These are phyloP conservation scores for Erithacus rubecula DNA, from an alignment of 2,797 vertebrate species.

Conservation along the genomic window DNA sequence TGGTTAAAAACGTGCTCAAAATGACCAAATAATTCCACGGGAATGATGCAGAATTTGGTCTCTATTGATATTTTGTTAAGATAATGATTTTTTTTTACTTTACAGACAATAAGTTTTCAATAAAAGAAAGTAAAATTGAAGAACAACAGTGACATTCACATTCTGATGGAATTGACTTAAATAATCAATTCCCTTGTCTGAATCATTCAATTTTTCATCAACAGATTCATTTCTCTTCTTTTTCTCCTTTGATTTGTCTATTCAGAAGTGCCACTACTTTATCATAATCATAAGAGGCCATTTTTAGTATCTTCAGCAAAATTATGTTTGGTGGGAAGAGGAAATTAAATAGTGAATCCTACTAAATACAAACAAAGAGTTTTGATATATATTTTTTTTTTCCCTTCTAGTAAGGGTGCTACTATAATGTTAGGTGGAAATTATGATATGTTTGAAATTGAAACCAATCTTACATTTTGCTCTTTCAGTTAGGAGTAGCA, in stretches of 20 bases:
- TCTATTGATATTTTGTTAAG: slow-evolving; percentile 2
- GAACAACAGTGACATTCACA: slow-evolving; percentile 22
- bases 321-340: neutral
- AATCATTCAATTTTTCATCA: slow-evolving; percentile 46
- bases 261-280: slow-evolving; percentile 30
- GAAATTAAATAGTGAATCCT: slow-evolving; percentile 20
- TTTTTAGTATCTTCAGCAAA: slow-evolving; percentile 39
- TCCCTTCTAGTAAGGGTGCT: neutral
- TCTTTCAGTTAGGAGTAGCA: neutral
- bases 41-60: neutral
- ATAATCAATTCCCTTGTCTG: slow-evolving; percentile 49
- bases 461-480: neutral
- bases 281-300: slow-evolving; percentile 17
- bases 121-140: slow-evolving; percentile 15
- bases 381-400: neutral
- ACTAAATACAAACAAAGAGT: neutral
- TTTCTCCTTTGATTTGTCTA: slow-evolving; percentile 53
- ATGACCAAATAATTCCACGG: neutral
- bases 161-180: slow-evolving; percentile 53
- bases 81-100: neutral
- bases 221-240: slow-evolving; percentile 1
- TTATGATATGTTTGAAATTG: neutral
- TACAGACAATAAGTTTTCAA: neutral
- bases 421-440: neutral
- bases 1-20: neutral